Conservation (phyloP, 2,888 invertebrate genomes). For the Lumbricus terrestris region DNA sequence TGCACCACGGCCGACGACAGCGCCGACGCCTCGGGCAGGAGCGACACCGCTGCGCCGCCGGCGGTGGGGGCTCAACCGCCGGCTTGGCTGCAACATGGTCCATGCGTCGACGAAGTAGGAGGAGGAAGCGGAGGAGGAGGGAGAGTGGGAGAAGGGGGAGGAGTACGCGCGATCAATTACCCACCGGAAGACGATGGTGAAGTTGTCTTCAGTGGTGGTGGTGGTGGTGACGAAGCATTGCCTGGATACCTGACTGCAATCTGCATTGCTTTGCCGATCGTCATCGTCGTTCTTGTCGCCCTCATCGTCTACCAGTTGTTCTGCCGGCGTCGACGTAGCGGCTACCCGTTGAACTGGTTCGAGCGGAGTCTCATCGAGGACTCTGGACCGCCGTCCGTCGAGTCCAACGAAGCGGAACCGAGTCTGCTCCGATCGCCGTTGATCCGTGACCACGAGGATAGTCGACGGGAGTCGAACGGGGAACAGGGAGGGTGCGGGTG, state of each 20-base stretch:
- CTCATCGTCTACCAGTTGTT: constrained; percentile 56
- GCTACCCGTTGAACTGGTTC: constrained; percentile 66
- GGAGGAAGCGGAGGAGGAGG: not conserved
- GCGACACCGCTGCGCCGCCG: not conserved
- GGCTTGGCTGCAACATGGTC: not conserved
- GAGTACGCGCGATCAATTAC: not conserved
- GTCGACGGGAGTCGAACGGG: not conserved
- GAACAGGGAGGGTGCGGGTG: not conserved
- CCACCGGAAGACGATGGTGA: not conserved
- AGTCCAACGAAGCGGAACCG: not conserved
- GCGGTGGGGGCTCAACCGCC: not conserved
- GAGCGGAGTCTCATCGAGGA: constrained; percentile 65
- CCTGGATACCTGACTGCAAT: not conserved
- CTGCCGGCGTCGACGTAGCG: constrained; percentile 63
- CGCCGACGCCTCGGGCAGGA: not conserved
- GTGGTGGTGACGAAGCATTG: not conserved
- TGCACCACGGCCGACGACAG: not conserved
- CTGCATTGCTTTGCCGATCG: not conserved
- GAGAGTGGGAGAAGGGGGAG: not conserved
- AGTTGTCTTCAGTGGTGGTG: not conserved
- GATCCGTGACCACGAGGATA: not conserved
- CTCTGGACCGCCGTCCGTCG: not conserved
- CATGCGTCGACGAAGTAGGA: not conserved
- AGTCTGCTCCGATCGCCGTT: not conserved
- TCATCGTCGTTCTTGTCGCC: not conserved